Percentiles rank a stretch among this genome's conserved stretches.
phyloP scores from a whole-genome alignment of 2,113 vertebrate species.

The Hemiscyllium ocellatum region DNA sequence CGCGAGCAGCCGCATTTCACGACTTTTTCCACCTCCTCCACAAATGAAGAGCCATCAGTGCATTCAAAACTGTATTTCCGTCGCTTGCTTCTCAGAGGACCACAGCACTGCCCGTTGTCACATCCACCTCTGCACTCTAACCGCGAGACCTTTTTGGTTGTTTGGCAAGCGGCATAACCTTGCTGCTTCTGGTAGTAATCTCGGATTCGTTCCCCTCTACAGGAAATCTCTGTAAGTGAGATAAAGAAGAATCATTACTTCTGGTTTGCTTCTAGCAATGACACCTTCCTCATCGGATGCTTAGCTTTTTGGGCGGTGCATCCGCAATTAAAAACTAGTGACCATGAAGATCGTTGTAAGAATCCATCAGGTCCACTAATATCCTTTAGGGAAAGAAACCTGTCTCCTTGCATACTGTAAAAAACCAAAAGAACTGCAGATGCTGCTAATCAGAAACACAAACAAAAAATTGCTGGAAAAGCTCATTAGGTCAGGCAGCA shows the following conservation, averaged over 20 bases:
- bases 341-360: neutral
- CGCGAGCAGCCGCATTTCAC: constrained; percentile 90
- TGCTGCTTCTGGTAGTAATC: constrained; percentile 97
- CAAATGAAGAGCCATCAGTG: constrained; percentile 92
- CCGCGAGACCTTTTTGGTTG: constrained; percentile 94
- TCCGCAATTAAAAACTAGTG: neutral
- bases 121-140: constrained; percentile 87
- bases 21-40: constrained; percentile 95
- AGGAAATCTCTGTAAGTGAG: constrained; percentile 78
- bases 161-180: constrained; percentile 96
- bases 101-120: constrained; percentile 74
- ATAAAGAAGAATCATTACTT: neutral
- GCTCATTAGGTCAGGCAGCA: no score
- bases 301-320: neutral
- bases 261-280: neutral
- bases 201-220: constrained; percentile 92
- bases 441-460: no score
- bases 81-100: constrained; percentile 84
- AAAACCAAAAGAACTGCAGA: no score
- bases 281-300: no score
- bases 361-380: neutral
- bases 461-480: no score
- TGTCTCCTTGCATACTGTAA: neutral
- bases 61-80: constrained; percentile 97
- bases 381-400: neutral